Percentiles rank a stretch among this genome's conserved stretches.
phyloP scores from a whole-genome alignment of 2,888 invertebrate genomes.

The Brenthis hecate region DNA sequence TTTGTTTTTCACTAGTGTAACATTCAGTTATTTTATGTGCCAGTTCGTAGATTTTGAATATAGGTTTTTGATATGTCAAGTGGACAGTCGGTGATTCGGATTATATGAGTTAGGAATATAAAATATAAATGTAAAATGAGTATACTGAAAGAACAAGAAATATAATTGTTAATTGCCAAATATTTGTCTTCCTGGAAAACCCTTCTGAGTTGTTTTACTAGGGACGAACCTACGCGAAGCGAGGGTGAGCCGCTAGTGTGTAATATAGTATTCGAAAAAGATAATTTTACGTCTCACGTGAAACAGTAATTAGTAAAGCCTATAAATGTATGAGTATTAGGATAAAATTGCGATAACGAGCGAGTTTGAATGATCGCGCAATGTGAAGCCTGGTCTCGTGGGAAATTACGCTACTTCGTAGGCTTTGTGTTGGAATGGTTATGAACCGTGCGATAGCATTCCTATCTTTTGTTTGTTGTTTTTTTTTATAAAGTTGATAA shows the following conservation, averaged over 20 bases:
- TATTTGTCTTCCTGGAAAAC: too few species aligned
- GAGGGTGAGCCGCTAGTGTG: neutral
- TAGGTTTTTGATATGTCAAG: too few species aligned
- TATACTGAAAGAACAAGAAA: too few species aligned
- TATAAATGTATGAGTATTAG: constrained; percentile 1
- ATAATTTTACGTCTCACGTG: neutral
- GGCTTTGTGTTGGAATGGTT: constrained; percentile 21
- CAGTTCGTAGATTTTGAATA: too few species aligned
- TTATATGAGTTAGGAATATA: too few species aligned
- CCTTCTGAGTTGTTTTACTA: too few species aligned
- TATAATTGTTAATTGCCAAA: too few species aligned
- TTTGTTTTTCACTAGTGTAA: too few species aligned
- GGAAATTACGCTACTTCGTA: constrained; percentile 39
- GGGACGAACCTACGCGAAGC: too few species aligned
- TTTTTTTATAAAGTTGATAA: neutral
- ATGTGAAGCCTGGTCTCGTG: constrained; percentile 39
- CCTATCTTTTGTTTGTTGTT: constrained; percentile 15
- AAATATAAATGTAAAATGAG: too few species aligned
- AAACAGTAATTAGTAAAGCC: constrained; percentile 8
- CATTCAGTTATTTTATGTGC: too few species aligned
- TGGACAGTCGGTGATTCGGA: too few species aligned
- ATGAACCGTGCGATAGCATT: constrained; percentile 18
- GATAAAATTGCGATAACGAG: constrained; percentile 11
- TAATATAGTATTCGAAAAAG: neutral
- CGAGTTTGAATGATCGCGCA: constrained; percentile 23